Evolutionary conservation across 2,113 vertebrate genomes (phyloP).

Genomic region (Lepus americanus): DNA sequence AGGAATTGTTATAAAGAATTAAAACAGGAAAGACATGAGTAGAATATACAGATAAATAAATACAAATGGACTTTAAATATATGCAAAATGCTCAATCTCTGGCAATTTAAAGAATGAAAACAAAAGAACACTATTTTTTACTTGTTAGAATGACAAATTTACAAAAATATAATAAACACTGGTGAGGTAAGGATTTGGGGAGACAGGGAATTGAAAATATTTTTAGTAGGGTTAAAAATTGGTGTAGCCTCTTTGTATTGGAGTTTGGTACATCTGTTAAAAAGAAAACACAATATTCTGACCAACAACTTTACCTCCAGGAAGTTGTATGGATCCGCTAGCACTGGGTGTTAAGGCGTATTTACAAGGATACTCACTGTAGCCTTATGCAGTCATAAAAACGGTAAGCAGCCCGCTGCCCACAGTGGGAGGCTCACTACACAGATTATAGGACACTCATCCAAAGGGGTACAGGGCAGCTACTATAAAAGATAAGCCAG

Average conservation of each 20-base stretch:
- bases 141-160: neutral
- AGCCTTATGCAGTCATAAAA: conserved; percentile 21
- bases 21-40: neutral
- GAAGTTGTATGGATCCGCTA: conserved; percentile 39
- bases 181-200: neutral
- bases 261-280: conserved; percentile 1
- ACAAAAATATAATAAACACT: neutral
- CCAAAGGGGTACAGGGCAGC: neutral
- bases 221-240: neutral
- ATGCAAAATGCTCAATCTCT: neutral
- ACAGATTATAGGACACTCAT: neutral
- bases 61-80: conserved; percentile 31
- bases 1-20: conserved; percentile 40
- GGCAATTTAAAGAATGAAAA: conserved; percentile 41
- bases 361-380: neutral
- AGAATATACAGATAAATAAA: conserved; percentile 8
- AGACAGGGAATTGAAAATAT: neutral
- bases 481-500: neutral
- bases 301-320: conserved; percentile 2
- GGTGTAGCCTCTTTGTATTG: neutral
- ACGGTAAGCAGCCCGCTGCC: neutral
- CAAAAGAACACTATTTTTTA: conserved; percentile 34
- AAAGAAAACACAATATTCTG: neutral
- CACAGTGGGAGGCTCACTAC: neutral
- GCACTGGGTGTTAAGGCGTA: neutral